Evolutionary conservation across 2,797 vertebrate species (phyloP), one percentile per base, ranked within the genome.

Genomic region (Denticeps clupeoides): DNA sequence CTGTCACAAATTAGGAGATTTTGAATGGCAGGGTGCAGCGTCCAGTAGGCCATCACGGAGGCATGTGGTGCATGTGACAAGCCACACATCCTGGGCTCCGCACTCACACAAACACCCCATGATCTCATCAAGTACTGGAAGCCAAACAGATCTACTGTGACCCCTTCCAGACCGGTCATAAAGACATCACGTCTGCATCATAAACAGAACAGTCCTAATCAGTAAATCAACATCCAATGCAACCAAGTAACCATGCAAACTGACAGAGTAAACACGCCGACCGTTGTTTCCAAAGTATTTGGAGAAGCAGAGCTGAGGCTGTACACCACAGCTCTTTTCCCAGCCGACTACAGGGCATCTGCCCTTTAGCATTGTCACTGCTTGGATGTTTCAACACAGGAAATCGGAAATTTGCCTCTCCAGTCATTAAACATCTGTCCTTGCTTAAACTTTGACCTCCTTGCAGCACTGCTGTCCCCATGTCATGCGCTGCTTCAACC

Each of bases 361-460:
- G 49, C 38, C 40, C 27, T 61, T 59, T 58, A 57, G 54, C 41
- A 47, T 47, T 49, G 24, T 15, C 49, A 45, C 52, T 49, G 51
- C 55, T 11, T 11, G 45, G 38, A 47, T 28, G 57, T 43, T 57
- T 58, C 47, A 50, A 59, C 45, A 58, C 49, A 61, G 55, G 52
- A 58, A 62, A 47, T 42, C 44, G 37, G 53, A 48, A 22, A 51
- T 48, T 37, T 41, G 49, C 49, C 58, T 59, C 53, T 62, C 60
- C 45, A 58, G 41, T 48, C 28, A 51, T 49, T 55, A 50, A 62
- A 58, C 18, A 28, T 32, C 35, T 12, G 51, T 43, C 51, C 58
- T 46, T 62, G 55, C 62, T n/a, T n/a, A n/a, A n/a, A n/a, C n/a
- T n/a, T n/a, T n/a, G n/a, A n/a, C n/a, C n/a, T n/a, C n/a, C n/a